Base-by-base conservation (phyloP, 2,113 vertebrate species). In the Centrocercus urophasianus region DNA sequence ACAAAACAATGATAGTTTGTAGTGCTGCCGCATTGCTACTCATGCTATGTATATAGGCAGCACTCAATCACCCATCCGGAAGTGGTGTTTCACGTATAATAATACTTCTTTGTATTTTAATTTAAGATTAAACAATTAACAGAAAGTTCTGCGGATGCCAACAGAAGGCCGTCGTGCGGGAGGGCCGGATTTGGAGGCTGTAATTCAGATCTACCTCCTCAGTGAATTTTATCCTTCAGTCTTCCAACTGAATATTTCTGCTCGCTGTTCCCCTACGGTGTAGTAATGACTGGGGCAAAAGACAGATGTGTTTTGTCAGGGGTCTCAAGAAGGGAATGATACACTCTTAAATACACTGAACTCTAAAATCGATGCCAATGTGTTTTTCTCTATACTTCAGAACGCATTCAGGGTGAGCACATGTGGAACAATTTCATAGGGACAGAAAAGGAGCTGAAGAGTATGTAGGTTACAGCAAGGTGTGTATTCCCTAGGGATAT, bases 401-500 rank as follows among this genome's bases (percentile, higher is more conserved):
- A 73, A 57, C 18, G 6, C 54, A 32, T 45, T 67, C 63, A 83
- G 66, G 84, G 57, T 74, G 81, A 88, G 87, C 4, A 24, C 64
- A 71, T 65, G 83, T 59, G 60, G 60, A 73, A 73, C 78, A 27
- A 34, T 92, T 96, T 95, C 64, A 86, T 80, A 85, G 92, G 92
- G 94, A 71, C 95, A 85, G 79, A 75, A 89, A 88, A 54, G 54
- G 93, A 92, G 74, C 92, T 90, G 80, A 40, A 88, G 85, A 73
- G 76, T 95, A 96, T 96, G 92, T 96, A 96, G 96, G 96, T 97
- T 94, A 96, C 90, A 93, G 34, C 87, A 82, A 96, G 96, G 96
- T 93, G 96, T 96, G 95, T 93, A 92, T 96, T 93, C 96, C 96
- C 96, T 89, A 91, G 86, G 96, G 96, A 96, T 94, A 96, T 96